Evolutionary conservation across 2,888 invertebrate genomes (phyloP).

Genomic region (Thymelicus sylvestris): DNA sequence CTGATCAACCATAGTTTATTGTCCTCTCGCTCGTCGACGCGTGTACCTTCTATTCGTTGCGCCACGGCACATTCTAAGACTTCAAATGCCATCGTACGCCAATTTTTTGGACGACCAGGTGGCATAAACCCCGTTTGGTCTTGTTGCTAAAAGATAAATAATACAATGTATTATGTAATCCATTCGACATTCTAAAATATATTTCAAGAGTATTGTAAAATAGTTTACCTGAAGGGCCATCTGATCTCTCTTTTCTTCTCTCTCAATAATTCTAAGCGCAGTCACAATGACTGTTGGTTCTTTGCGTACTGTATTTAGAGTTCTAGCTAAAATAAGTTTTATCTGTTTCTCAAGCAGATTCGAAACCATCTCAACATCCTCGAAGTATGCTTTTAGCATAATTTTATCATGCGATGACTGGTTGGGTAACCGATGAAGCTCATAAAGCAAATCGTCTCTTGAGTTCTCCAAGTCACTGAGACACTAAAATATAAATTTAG

Average conservation of each 20-base stretch:
- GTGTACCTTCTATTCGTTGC: constrained; percentile 96
- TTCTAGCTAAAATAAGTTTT: constrained; percentile 93
- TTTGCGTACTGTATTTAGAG: constrained; percentile 96
- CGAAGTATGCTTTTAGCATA: constrained; percentile 97
- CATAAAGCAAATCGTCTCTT: constrained; percentile 96
- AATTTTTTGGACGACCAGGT: constrained; percentile 96
- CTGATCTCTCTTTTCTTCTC: constrained; percentile 97
- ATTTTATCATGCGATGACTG: constrained; percentile 95
- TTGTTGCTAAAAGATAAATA: constrained; percentile 81
- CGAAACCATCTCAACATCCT: constrained; percentile 96
- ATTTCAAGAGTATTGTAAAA: background rate
- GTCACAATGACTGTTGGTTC: constrained; percentile 98
- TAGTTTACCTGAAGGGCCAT: constrained; percentile 87
- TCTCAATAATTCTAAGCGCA: constrained; percentile 96
- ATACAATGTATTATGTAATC: background rate
- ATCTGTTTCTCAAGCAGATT: constrained; percentile 95
- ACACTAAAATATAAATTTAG: constrained; percentile 78
- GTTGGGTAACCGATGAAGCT: constrained; percentile 96
- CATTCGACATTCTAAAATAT: background rate
- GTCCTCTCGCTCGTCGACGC: constrained; percentile 94
- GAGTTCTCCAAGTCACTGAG: constrained; percentile 98
- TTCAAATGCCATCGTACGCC: constrained; percentile 94
- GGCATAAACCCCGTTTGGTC: constrained; percentile 95
- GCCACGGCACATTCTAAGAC: constrained; percentile 92
- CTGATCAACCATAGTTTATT: constrained; percentile 98